Conservation (phyloP, 2,113 vertebrate species). For the Lophura nycthemera region DNA sequence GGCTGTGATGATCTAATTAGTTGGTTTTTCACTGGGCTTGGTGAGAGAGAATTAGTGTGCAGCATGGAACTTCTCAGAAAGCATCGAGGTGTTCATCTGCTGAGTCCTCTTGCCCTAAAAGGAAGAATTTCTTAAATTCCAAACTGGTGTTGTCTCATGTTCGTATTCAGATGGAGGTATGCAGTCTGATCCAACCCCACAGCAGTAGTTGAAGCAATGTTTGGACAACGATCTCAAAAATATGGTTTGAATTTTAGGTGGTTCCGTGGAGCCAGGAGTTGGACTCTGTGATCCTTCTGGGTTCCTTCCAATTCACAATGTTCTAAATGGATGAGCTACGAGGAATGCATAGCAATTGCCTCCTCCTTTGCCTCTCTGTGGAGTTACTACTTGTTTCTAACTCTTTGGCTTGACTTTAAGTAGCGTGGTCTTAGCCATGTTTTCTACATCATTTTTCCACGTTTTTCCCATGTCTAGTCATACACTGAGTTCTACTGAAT, state of each 20-base stretch:
- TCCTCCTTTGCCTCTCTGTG: background rate
- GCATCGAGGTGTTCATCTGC: background rate
- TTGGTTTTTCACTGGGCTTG: background rate
- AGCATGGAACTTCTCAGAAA: background rate
- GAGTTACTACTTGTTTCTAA: background rate
- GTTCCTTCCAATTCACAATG: no score
- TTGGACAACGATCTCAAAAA: background rate
- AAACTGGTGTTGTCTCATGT: background rate
- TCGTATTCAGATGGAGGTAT: background rate
- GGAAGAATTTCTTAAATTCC: background rate
- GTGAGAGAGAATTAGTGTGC: background rate
- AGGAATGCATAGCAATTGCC: background rate
- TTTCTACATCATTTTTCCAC: background rate
- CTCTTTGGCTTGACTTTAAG: background rate
- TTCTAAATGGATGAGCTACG: background rate
- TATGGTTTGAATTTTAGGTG: no score
- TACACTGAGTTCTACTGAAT: background rate
- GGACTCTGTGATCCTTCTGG: no score
- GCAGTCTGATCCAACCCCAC: background rate
- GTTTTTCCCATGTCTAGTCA: background rate
- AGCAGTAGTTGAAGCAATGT: background rate
- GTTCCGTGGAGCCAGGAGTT: no score
- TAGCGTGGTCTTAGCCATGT: background rate
- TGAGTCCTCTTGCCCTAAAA: background rate
- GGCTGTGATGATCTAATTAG: constrained; percentile 47